Evolutionary conservation across 2,113 vertebrate genomes (phyloP).

Genomic region (Laticauda laticaudata): DNA sequence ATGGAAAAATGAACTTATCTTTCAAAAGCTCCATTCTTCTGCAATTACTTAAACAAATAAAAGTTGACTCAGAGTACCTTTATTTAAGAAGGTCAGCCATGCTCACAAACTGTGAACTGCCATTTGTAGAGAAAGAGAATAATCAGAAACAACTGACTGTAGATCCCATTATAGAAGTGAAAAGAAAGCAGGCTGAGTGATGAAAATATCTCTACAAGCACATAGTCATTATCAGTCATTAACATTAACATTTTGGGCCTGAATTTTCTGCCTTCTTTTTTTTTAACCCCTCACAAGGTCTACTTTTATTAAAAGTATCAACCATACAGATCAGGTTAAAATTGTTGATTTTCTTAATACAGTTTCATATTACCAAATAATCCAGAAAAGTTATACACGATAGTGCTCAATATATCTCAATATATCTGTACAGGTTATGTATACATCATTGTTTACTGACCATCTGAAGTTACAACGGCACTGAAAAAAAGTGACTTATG

Average conservation of each 20-base stretch:
- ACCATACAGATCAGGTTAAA: background rate
- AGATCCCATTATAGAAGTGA: background rate
- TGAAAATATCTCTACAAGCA: background rate
- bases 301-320: background rate
- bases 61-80: background rate
- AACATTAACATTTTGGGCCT: background rate
- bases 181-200: background rate
- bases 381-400: background rate
- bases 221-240: constrained; percentile 1
- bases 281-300: background rate
- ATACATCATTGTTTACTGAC: no score
- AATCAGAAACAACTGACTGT: background rate
- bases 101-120: background rate
- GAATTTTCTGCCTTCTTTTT: background rate
- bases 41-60: constrained; percentile 16
- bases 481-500: no score
- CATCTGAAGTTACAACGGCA: no score
- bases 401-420: no score
- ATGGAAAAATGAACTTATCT: background rate
- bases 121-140: constrained; percentile 6
- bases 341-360: background rate
- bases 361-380: background rate
- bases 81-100: background rate
- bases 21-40: background rate
- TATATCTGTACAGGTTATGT: no score